Percentiles rank a stretch among this genome's conserved stretches.
Evolutionary conservation across 1,140 invertebrate species (phyloP).

Genomic region (Heterodera schachtii): DNA sequence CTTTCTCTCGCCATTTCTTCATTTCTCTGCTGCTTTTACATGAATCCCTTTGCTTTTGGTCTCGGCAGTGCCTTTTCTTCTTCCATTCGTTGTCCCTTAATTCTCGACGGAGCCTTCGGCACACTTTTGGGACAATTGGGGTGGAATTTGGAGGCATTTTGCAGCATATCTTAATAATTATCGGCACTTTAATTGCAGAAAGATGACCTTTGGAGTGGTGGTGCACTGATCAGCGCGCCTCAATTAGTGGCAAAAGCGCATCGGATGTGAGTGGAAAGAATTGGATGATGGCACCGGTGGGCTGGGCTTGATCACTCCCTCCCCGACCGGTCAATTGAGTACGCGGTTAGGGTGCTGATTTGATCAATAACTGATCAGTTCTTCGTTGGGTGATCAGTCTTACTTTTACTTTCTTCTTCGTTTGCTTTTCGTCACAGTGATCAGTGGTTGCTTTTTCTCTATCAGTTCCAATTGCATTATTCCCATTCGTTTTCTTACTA

Average conservation of each 20-base stretch:
- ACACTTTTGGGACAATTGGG: neutral
- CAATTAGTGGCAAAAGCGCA: slow-evolving; percentile 37
- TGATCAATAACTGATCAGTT: no score
- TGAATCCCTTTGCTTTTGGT: neutral
- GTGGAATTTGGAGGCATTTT: slow-evolving; percentile 1
- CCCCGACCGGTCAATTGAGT: neutral
- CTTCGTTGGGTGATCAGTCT: no score
- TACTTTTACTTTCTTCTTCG: no score
- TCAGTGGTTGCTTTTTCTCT: no score
- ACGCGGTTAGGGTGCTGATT: no score
- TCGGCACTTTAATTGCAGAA: slow-evolving; percentile 14
- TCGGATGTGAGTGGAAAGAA: slow-evolving; percentile 19
- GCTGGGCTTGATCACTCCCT: neutral
- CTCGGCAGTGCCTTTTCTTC: neutral
- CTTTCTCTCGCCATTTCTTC: no score
- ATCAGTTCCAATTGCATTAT: no score
- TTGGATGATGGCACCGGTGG: neutral
- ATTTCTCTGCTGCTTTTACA: no score
- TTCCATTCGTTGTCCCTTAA: neutral
- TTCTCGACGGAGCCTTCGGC: neutral
- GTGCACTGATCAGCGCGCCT: slow-evolving; percentile 39
- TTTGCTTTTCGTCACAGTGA: no score
- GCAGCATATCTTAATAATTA: neutral
- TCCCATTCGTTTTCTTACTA: neutral
- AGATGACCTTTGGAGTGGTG: slow-evolving; percentile 36